These are phyloP conservation scores for Opisthocomus hoazin DNA, from an alignment of 2,113 vertebrate genomes.

Conservation along the genomic window DNA sequence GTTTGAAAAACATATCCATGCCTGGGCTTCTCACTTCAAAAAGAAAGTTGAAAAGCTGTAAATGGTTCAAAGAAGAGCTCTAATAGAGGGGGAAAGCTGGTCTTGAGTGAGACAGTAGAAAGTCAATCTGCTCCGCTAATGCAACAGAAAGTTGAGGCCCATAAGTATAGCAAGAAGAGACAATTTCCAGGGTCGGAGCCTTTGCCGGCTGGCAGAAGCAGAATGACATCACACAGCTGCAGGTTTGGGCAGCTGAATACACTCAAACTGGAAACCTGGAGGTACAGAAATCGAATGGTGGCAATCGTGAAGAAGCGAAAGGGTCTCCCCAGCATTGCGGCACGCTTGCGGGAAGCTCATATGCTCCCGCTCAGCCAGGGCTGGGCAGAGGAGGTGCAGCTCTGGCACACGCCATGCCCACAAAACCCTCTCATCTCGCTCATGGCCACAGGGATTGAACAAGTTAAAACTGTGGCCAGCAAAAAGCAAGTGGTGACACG, in stretches of 20 bases:
- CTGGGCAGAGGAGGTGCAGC: background rate
- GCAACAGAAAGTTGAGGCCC: background rate
- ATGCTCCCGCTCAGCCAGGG: rapidly evolving
- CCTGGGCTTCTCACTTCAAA: background rate
- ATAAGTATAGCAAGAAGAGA: background rate
- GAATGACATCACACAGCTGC: background rate
- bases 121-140: background rate
- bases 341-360: rapidly evolving
- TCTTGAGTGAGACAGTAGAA: background rate
- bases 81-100: background rate
- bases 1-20: background rate
- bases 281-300: background rate
- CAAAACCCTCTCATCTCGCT: constrained; percentile 1
- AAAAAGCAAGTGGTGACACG: background rate
- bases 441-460: background rate
- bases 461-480: background rate
- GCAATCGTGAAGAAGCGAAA: rapidly evolving
- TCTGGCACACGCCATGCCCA: background rate
- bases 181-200: background rate
- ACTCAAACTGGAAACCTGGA: background rate
- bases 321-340: rapidly evolving
- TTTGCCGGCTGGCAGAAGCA: background rate
- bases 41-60: constrained; percentile 12
- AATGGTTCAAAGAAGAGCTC: background rate
- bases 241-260: background rate